Base-by-base conservation (phyloP, 2,888 invertebrate species). In the Melanostoma scalare region DNA sequence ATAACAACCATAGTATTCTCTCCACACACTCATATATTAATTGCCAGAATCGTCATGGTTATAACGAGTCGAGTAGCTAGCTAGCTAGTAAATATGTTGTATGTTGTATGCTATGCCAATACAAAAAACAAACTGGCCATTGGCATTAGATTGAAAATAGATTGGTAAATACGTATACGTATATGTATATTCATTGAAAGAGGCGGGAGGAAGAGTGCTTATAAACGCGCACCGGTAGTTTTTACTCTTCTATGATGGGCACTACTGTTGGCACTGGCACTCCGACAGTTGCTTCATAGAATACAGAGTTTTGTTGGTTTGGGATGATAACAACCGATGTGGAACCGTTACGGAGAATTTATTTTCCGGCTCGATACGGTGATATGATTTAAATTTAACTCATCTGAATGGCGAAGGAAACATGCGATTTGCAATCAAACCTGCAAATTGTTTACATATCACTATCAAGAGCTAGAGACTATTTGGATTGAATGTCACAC, bases 271-370 rank as follows among this genome's bases (percentile, higher is more conserved):
- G 20, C 20, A 20, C 20, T 20, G 20, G 20, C 20, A 38, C n/a
- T 36, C 42, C 38, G 20, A 33, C 42, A 67, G 53, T 79, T 84
- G 79, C 84, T 79, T 36, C 84, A 84, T 75, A 52, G 74, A 56
- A 40, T 67, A 67, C 38, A 52, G 53, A 52, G 42, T 65, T 53
- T 42, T 56, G 55, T 63, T 58, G 74, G 61, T 65, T 67, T 84
- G 73, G 74, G 79, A 84, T 84, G 84, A 79, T 84, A 75, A 10
- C 68, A 77, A 74, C 52, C 77, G 81, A 81, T 71, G 81, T 82
- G 85, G 82, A 85, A 85, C 85, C 85, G 85, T 82, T 85, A 82
- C 82, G 85, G 85, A 76, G 75, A 79, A 78, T 85, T 85, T 85
- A 82, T 69, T 85, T 85, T 85, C 82, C 82, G 69, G 72, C 79